Percentiles rank a stretch among this genome's conserved stretches.
Evolutionary conservation across 2,888 invertebrate genomes (phyloP).

Genomic region (Drosophila kambysellisi): DNA sequence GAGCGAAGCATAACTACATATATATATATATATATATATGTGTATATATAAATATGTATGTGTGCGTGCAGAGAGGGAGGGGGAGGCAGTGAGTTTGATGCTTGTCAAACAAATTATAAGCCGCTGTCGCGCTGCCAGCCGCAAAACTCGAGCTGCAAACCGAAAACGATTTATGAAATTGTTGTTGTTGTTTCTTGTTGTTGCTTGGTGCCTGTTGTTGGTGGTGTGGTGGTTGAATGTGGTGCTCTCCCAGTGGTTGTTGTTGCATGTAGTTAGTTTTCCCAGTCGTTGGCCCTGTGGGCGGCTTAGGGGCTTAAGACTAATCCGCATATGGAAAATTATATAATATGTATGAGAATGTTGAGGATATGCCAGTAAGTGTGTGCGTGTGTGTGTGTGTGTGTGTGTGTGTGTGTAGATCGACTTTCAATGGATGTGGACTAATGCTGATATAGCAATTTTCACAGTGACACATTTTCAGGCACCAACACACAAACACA

Average conservation of each 20-base stretch:
- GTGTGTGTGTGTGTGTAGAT: conserved; percentile 17
- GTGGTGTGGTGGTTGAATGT: conserved; percentile 9
- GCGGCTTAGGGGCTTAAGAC: conserved; percentile 57
- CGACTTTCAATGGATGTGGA: conserved; percentile 36
- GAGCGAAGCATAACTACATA: conserved; percentile 19
- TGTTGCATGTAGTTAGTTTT: conserved; percentile 38
- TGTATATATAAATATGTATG: too few relatives aligned
- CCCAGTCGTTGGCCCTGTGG: conserved; percentile 49
- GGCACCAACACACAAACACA: conserved; percentile 4
- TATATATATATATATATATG: neutral
- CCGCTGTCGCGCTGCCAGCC: conserved; percentile 52
- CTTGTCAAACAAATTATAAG: conserved; percentile 79
- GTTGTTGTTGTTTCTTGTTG: conserved; percentile 19
- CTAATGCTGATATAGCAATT: conserved; percentile 67
- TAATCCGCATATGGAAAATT: conserved; percentile 79
- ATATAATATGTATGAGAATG: conserved; percentile 68
- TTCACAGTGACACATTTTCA: conserved; percentile 65
- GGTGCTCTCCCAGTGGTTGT: neutral
- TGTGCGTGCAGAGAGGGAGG: neutral
- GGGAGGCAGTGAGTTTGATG: conserved; percentile 52
- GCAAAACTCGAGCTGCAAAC: conserved; percentile 63
- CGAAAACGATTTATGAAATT: conserved; percentile 70
- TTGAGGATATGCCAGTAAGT: conserved; percentile 7
- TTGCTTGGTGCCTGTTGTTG: conserved; percentile 17
- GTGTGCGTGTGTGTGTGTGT: too few relatives aligned